Evolutionary conservation across 2,113 vertebrate genomes (phyloP), one percentile per base, ranked within the genome.

Genomic region (Neolamprologus hecqui): DNA sequence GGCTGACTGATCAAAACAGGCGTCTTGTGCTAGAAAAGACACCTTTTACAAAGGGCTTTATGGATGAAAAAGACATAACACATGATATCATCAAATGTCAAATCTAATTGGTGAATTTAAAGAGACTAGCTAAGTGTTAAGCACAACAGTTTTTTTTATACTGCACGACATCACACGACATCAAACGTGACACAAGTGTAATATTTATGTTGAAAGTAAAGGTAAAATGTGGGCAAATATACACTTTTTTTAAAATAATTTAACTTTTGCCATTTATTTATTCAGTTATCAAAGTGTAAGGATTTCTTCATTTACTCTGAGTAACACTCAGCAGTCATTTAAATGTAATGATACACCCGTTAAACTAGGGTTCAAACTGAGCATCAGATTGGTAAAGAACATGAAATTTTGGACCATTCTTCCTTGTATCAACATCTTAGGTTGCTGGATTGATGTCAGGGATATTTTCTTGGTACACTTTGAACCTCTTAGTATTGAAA

Each of bases 231-330:
- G 37, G 65, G 21, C 21, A 2, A 17, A 73, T 45, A 73, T 37
- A 40, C 19, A 23, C n/a, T 33, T 40, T 21, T n/a, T 21, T 0
- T 0, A 0, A 12, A n/a, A n/a, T 47, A 19, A 73, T 23, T 47
- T 11, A 26, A 75, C 14, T 28, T 37, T 65, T 45, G 21, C 68
- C 40, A 45, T 73, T 45, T 73, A 73, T 45, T 73, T 6, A 2
- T 73, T 75, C 40, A 47, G 21, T 45, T 47, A 73, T 28, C 14
- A 75, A 47, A 47, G 23, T 75, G 14, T 75, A 45, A 73, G 68
- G 21, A 47, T 75, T 75, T 75, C 40, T 47, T 75, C 14, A 26
- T 75, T 75, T 47, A 47, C 40, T 45, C 68, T 45, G 21, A 73
- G 33, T 70, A 42, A 26, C 21, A 73, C 40, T 45, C 40, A 75